phyloP scores from a whole-genome alignment of 35 echinoderm and acorn worm species.

The Apostichopus parvimensis region DNA sequence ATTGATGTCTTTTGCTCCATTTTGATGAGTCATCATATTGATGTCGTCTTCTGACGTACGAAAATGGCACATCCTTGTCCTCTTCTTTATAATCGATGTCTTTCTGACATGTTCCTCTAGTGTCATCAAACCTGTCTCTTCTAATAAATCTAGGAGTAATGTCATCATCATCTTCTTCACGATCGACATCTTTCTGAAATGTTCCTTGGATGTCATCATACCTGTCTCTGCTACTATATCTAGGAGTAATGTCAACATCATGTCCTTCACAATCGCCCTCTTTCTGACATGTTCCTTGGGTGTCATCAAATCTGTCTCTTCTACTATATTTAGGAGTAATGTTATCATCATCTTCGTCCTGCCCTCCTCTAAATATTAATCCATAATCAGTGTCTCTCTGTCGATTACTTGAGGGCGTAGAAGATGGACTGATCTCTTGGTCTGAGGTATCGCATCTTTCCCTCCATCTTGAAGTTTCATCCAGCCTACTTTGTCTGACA shows the following conservation, averaged over 20 bases:
- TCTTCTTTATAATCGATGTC: background rate
- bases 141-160: background rate
- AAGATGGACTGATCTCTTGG: background rate
- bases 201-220: background rate
- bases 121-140: background rate
- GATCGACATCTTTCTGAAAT: background rate
- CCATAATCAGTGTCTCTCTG: background rate
- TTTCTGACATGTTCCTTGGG: background rate
- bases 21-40: background rate
- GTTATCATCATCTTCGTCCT: background rate
- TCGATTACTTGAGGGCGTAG: background rate
- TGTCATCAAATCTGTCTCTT: background rate
- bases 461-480: background rate
- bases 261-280: background rate
- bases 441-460: background rate
- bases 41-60: no score
- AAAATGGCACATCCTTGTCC: no score
- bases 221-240: background rate
- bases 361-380: background rate
- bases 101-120: background rate
- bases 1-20: background rate
- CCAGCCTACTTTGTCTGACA: background rate
- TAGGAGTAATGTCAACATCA: background rate
- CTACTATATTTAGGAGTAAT: background rate
- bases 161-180: background rate